phyloP scores from a whole-genome alignment of 2,888 invertebrate species.

The Cephus nigrinus region DNA sequence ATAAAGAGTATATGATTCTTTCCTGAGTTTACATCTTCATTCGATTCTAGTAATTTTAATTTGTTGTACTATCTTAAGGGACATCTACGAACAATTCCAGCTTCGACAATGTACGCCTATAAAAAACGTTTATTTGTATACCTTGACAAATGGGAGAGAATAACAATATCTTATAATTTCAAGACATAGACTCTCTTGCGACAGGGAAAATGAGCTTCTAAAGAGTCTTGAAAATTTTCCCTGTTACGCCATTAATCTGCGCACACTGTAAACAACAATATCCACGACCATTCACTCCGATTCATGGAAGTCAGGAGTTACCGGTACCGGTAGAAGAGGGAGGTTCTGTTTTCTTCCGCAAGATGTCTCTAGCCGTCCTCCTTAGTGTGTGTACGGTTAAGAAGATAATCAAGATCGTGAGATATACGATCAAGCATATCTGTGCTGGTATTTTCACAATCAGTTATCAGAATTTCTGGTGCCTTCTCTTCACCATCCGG shows the following conservation, averaged over 20 bases:
- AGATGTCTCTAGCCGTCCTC: slow-evolving; percentile 40
- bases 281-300: not conserved
- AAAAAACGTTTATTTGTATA: slow-evolving; percentile 36
- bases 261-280: not conserved
- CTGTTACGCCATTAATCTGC: not conserved
- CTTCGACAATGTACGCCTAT: slow-evolving; percentile 18
- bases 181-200: not conserved
- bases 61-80: not conserved
- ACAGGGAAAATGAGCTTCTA: not conserved
- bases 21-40: not conserved
- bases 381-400: slow-evolving; percentile 73
- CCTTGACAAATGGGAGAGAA: slow-evolving; percentile 31
- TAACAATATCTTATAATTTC: slow-evolving; percentile 21
- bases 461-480: slow-evolving; percentile 17
- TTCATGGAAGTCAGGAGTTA: not conserved
- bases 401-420: slow-evolving; percentile 83
- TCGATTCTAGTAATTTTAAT: not conserved
- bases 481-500: slow-evolving; percentile 53
- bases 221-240: not conserved
- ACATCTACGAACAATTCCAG: not conserved
- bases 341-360: not conserved
- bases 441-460: slow-evolving; percentile 35
- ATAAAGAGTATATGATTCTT: not conserved
- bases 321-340: not conserved
- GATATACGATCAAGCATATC: slow-evolving; percentile 84